Conservation (phyloP, 1,140 invertebrate genomes). For the Ridgeia piscesae region DNA sequence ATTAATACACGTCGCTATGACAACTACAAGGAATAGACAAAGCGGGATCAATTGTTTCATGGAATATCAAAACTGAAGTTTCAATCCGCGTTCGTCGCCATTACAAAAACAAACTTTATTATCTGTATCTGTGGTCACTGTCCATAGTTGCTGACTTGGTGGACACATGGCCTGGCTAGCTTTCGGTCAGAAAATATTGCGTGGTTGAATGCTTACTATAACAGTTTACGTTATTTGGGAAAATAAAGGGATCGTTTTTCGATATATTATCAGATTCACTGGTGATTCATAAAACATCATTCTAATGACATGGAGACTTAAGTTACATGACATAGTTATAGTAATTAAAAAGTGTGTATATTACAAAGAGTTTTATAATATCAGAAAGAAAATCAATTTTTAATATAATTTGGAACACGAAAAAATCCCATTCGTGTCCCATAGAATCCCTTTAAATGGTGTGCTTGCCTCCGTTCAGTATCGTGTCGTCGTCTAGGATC, state of each 20-base stretch:
- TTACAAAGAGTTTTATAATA: too few species aligned
- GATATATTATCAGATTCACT: too few species aligned
- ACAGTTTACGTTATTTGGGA: not conserved
- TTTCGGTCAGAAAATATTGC: not conserved
- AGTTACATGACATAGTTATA: too few species aligned
- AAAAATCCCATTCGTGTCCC: too few species aligned
- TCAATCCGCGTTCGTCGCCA: not conserved
- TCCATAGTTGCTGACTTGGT: not conserved
- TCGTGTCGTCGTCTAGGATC: not conserved
- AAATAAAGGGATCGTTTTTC: too few species aligned
- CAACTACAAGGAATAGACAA: not conserved
- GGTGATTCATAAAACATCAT: too few species aligned
- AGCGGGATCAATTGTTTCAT: not conserved
- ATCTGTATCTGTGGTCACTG: not conserved
- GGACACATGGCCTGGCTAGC: not conserved
- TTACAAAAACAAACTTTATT: not conserved
- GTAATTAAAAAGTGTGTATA: too few species aligned
- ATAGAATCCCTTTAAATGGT: too few species aligned
- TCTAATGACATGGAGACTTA: too few species aligned
- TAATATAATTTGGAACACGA: too few species aligned
- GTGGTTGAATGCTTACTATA: not conserved
- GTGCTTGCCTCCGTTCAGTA: too few species aligned
- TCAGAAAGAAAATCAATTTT: too few species aligned
- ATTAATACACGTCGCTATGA: not conserved
- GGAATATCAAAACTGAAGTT: not conserved